Percentiles rank a stretch among this genome's conserved stretches.
Evolutionary conservation across 2,888 invertebrate species (phyloP).

Genomic region (Chrysolina haemoptera): DNA sequence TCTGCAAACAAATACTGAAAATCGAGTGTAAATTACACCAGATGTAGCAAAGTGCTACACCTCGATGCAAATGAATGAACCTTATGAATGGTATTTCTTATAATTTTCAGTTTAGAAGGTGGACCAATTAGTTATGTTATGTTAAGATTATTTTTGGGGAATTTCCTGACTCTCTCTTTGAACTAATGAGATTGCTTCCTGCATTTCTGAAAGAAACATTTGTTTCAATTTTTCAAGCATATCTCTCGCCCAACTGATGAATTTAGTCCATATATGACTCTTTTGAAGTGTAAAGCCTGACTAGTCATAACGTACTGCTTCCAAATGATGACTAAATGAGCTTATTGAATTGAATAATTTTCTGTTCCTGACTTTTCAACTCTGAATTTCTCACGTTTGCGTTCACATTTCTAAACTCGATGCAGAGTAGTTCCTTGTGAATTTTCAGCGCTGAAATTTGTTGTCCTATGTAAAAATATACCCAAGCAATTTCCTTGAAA

Average conservation of each 20-base stretch:
- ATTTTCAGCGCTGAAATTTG: constrained; percentile 17
- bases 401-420: not conserved
- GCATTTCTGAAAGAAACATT: no score
- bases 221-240: no score
- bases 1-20: no score
- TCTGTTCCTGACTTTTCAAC: constrained; percentile 46
- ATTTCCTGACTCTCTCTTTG: not conserved
- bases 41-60: no score
- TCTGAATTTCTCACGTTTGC: constrained; percentile 12
- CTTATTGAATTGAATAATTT: constrained; percentile 63
- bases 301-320: constrained; percentile 63
- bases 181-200: not conserved
- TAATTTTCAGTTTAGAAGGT: not conserved
- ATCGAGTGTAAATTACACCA: no score
- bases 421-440: constrained; percentile 14
- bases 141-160: no score
- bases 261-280: constrained; percentile 19
- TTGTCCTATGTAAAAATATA: constrained; percentile 23
- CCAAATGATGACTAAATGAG: constrained; percentile 69
- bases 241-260: not conserved
- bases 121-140: not conserved
- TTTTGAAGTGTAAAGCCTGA: constrained; percentile 30
- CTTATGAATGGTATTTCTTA: no score
- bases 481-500: constrained; percentile 26
- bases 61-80: no score